Base-by-base conservation (phyloP, 2,888 invertebrate genomes). In the Oxyscelio sp. region DNA sequence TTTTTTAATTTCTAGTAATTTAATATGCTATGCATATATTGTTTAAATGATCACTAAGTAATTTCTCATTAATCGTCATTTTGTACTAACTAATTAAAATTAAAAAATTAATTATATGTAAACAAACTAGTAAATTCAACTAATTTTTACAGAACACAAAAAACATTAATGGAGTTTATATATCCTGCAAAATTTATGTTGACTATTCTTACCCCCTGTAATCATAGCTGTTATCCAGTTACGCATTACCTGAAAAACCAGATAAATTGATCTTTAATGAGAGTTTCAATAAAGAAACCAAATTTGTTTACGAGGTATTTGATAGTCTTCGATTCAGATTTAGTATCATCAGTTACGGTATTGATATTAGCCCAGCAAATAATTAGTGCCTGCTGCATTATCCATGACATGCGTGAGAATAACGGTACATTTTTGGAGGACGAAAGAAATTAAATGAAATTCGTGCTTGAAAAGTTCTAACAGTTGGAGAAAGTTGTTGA, bases 371-470 rank as follows among this genome's bases (percentile, higher is more conserved):
- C 87, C 1, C 89, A 89, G 0, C 89, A 87, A 66, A 73, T 89
- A n/a, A 90, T 90, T 68, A 89, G 87, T 0, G 88, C 87, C 8
- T 90, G 89, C 43, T 90, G 89, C 45, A 88, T 88, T 1, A 86
- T 90, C 65, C 89, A 90, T 73, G 89, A 90, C 59, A 88, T 89
- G 31, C 89, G 89, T 54, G 89, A 89, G 58, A 84, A 56, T 43
- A 83, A 88, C 54, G 73, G 74, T 70, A 45, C 73, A 0, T 85
- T 86, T 66, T 61, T 82, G 5, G 87, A 88, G 1, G 81, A 87
- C 15, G 89, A 89, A 88, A 34, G 85, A 52, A 83, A 74, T 0
- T 65, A 85, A 6, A 19, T 48, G 13, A 68, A 68, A 40, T 11
- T 13, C 48, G 11, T 81, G 54, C 34, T 80, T 3, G 80, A 87